Evolutionary conservation across 2,888 invertebrate species (phyloP).

Genomic region (Camptogramma bilineatum): DNA sequence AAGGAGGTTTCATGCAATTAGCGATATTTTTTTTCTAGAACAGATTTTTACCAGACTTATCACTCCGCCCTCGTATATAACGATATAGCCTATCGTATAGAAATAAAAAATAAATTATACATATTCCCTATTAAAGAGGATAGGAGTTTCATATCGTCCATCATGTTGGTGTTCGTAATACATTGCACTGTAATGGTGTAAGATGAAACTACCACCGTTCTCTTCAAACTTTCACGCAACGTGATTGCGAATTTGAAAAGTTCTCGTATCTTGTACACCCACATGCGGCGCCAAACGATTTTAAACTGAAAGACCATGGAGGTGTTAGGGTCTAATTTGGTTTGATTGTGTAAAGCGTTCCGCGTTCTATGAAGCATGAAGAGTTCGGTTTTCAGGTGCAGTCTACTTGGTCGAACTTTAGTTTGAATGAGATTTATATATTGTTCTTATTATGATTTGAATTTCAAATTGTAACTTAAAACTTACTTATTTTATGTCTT

Average conservation of each 20-base stretch:
- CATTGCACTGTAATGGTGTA: slow-evolving; percentile 47
- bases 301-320: slow-evolving; percentile 4
- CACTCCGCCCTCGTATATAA: too few species aligned
- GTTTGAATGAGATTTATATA: background rate
- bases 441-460: background rate
- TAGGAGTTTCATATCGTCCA: background rate
- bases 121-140: too few species aligned
- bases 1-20: too few species aligned
- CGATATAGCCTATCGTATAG: too few species aligned
- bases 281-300: slow-evolving; percentile 53
- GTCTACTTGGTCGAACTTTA: background rate
- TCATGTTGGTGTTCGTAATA: slow-evolving; percentile 22
- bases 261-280: slow-evolving; percentile 59
- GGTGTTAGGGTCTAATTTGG: slow-evolving; percentile 5
- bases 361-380: slow-evolving; percentile 4
- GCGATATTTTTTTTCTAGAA: too few species aligned
- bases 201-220: slow-evolving; percentile 59
- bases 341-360: slow-evolving; percentile 5
- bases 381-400: background rate
- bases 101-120: too few species aligned
- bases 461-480: background rate
- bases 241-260: slow-evolving; percentile 79
- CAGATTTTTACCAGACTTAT: too few species aligned
- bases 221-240: slow-evolving; percentile 68
- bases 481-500: too few species aligned